Conservation (phyloP, 2,888 invertebrate genomes). For the Encarsia formosa region DNA sequence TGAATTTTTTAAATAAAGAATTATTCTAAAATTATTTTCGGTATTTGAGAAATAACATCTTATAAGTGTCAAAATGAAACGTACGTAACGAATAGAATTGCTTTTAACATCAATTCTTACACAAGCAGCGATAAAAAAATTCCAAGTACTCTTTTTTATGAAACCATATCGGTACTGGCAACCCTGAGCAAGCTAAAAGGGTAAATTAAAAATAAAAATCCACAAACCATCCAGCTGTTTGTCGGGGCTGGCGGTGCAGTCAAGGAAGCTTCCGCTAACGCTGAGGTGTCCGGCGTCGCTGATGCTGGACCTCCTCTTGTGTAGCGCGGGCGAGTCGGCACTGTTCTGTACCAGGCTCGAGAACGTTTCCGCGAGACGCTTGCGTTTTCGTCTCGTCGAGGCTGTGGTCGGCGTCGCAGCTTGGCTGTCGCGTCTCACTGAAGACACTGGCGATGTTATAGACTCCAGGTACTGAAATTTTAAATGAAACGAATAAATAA, state of each 20-base stretch:
- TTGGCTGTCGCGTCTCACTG: slow-evolving; percentile 43
- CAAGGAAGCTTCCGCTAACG: slow-evolving; percentile 83
- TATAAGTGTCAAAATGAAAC: no score
- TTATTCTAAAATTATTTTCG: not conserved
- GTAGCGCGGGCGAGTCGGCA: slow-evolving; percentile 55
- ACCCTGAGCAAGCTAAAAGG: slow-evolving; percentile 4
- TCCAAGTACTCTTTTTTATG: slow-evolving; percentile 1
- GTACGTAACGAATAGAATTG: not conserved
- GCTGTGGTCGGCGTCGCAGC: slow-evolving; percentile 53
- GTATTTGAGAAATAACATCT: not conserved
- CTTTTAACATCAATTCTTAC: not conserved
- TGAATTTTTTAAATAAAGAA: slow-evolving; percentile 1
- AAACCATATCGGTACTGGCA: slow-evolving; percentile 41
- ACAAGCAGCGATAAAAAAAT: not conserved
- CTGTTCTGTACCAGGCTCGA: slow-evolving; percentile 55
- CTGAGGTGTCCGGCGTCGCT: slow-evolving; percentile 81
- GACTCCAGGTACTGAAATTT: slow-evolving; percentile 55
- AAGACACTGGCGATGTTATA: slow-evolving; percentile 50
- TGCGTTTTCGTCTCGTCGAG: slow-evolving; percentile 72
- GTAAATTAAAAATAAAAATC: not conserved
- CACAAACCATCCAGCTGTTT: slow-evolving; percentile 52
- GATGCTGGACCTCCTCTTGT: slow-evolving; percentile 81
- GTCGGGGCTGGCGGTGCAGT: slow-evolving; percentile 81
- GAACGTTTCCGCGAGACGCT: slow-evolving; percentile 65
- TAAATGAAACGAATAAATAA: no score